A percentile compares a stretch with the other conserved stretches of the same genome.
Evolutionary conservation across 1,140 invertebrate species (phyloP).

Genomic region (Hycleus phaleratus): DNA sequence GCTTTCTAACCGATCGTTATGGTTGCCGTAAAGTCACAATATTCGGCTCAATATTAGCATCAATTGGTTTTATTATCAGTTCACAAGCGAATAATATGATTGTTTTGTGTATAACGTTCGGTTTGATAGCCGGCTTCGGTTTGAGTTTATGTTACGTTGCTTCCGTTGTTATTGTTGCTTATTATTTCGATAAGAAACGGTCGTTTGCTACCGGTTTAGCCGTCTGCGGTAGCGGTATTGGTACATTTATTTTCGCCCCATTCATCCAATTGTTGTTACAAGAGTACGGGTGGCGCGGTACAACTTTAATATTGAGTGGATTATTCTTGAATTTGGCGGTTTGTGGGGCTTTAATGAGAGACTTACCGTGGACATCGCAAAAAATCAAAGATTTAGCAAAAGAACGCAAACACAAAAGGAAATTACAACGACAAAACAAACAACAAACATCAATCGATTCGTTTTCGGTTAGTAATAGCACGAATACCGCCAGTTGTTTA

Average conservation of each 20-base stretch:
- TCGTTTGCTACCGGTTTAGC: constrained; percentile 90
- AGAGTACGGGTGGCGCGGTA: constrained; percentile 80
- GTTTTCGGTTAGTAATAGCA: constrained; percentile 60
- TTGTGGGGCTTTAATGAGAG: constrained; percentile 77
- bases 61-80: constrained; percentile 73
- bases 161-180: constrained; percentile 88
- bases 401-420: constrained; percentile 51
- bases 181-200: constrained; percentile 89
- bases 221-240: constrained; percentile 82
- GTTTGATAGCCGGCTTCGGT: constrained; percentile 78
- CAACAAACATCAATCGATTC: constrained; percentile 50
- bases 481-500: constrained; percentile 50
- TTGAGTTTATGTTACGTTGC: constrained; percentile 83
- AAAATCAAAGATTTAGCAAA: constrained; percentile 54
- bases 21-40: constrained; percentile 77
- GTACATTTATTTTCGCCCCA: constrained; percentile 87
- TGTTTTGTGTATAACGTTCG: constrained; percentile 76
- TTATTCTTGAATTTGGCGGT: constrained; percentile 80
- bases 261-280: constrained; percentile 68
- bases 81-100: constrained; percentile 69
- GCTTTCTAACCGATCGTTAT: constrained; percentile 77
- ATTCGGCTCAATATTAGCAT: constrained; percentile 68
- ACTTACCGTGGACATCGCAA: constrained; percentile 66
- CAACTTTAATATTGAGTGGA: constrained; percentile 72
- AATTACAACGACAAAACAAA: constrained; percentile 52